Evolutionary conservation across 2,888 invertebrate genomes (phyloP), one percentile per base, ranked within the genome.

Genomic region (Acleris laterana): DNA sequence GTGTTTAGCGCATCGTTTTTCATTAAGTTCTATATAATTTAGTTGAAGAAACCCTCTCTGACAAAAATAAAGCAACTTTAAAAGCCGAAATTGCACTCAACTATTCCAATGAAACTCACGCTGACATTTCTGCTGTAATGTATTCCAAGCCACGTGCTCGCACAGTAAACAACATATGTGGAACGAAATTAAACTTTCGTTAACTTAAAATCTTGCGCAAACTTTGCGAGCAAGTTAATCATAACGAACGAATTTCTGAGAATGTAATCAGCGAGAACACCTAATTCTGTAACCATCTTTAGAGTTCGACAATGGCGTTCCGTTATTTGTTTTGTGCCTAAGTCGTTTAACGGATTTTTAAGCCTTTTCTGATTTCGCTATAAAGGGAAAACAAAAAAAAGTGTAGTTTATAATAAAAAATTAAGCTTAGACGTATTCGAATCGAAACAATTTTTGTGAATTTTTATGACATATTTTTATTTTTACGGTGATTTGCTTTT

Each of bases 171-270:
- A 66, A 66, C 65, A 61, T 61, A 66, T 46, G 61, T 50, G 65
- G 65, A 57, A 57, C 61, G 38, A 66, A 66, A 66, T 66, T 66
- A 66, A 66, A 66, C 65, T 66, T 66, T 66, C 56, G 61, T 61
- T 61, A 61, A 66, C 61, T 66, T 66, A 66, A 66, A 66, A 66
- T 66, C 65, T 66, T 66, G 51, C 56, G 25, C 56, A 66, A 66
- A 56, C 61, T 61, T 61, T 44, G 61, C 44, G 55, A 60, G 64
- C 55, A 66, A 66, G 61, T 66, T 61, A 65, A 65, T 66, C 56
- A 66, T 56, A 61, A 32, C 51, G 61, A 61, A 66, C 61, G 48
- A 66, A 66, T 66, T 66, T 50, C 56, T 25, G 56, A 61, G 50
- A 56, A 46, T 28, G 55, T 66, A 56, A 50, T 66, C 46, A 56